Base-by-base conservation (phyloP, 2,113 vertebrate species). In the Asarcornis scutulata region DNA sequence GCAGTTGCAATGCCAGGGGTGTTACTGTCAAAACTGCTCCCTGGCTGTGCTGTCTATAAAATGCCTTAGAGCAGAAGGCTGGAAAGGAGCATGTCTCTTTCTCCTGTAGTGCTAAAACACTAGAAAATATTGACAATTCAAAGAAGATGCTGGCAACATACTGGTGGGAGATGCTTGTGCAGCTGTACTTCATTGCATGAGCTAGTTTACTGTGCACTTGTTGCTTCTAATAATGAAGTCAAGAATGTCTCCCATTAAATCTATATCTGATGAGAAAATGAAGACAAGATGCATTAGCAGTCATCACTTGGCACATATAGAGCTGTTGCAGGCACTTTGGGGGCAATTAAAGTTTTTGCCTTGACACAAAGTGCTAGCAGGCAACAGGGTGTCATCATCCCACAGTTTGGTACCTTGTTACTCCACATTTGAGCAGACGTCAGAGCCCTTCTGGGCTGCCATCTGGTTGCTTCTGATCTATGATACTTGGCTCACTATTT, bases 361-460 rank as follows among this genome's bases (percentile, higher is more conserved):
- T 85, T 94, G 89, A 96, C 87, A 91, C 46, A 55, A 93, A 94
- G 87, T 83, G 82, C 89, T 94, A 96, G 67, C 89, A 96, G 55
- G 86, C 71, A 94, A 83, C 50, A 59, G 55, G 78, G 84, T 95
- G 84, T 80, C 86, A 95, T 55, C 91, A 93, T 89, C 84, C 83
- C 78, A 95, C 95, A 89, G 82, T 59, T 73, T 91, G 66, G 60
- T 95, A 93, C 34, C 46, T 80, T 92, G 89, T 82, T 96, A 93
- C 93, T 91, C 92, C 81, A 93, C 77, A 82, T 91, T 79, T 80
- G 79, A 94, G 84, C 82, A 96, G 94, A 95, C 82, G 53, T 93
- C 93, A 94, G 55, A 95, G 82, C 36, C 91, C 84, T 93, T 95
- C 81, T 96, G 94, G 89, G 89, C 46, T 94, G 75, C 96, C 94